Evolutionary conservation across 2,113 vertebrate genomes (phyloP), one percentile per base, ranked within the genome.

Genomic region (Actenoides hombroni): DNA sequence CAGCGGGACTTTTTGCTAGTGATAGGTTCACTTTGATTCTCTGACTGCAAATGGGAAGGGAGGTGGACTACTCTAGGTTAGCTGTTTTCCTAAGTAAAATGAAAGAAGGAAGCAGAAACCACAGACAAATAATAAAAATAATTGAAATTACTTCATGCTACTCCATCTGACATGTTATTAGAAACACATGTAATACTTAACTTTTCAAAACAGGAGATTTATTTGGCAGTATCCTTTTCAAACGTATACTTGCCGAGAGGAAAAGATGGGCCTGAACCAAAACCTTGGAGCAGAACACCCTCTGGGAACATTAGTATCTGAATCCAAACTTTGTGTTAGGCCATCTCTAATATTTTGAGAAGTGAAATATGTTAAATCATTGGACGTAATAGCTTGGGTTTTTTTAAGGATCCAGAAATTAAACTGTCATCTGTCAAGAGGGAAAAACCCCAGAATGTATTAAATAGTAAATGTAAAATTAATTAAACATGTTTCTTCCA

Each of bases 91-190:
- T 90, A 56, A 88, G 89, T 68, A 86, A 81, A 96, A 95, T 79
- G 77, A 92, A 94, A 96, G 93, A 82, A 93, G 86, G 86, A 94
- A 96, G 92, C 83, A 95, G 93, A 96, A 92, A 16, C 92, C 93
- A 94, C 75, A 86, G 88, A 94, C 76, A 96, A 96, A 96, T 92
- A 92, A 95, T 89, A 90, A 93, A 96, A 96, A 95, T 95, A 92
- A 96, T 88, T 90, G 70, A 90, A 92, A 91, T 94, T 23, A 89
- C 81, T 97, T 96, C 83, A 89, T 91, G 91, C 81, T 91, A 80
- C 91, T 93, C 91, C 92, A 94, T 94, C 86, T 95, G 88, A 92
- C 70, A 70, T 37, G 70, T 89, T 95, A 95, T 96, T 94, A 92
- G 90, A 96, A 96, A 96, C 92, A 96, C 75, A 95, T 85, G 91